A percentile compares a stretch with the other conserved stretches of the same genome.
Conservation (phyloP, 2,888 invertebrate genomes). For the Adelognathus sp. region DNA sequence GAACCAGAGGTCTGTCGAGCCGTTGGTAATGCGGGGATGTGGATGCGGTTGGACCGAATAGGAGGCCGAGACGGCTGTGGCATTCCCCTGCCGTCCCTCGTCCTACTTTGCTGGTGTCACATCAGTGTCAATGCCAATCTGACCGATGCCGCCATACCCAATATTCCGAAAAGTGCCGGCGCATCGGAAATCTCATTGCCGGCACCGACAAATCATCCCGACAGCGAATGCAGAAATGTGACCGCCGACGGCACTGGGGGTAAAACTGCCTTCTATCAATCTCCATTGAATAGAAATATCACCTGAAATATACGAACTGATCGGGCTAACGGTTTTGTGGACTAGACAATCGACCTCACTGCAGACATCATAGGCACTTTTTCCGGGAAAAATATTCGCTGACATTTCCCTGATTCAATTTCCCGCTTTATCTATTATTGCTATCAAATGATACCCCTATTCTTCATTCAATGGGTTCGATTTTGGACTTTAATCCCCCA, state of each 20-base stretch:
- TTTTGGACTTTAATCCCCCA: too few relatives aligned
- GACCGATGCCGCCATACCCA: slow-evolving; percentile 79
- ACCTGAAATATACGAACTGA: background rate
- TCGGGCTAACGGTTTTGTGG: background rate
- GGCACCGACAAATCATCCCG: slow-evolving; percentile 68
- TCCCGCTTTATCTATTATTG: too few relatives aligned
- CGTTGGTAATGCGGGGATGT: slow-evolving; percentile 80
- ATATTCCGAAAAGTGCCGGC: slow-evolving; percentile 73
- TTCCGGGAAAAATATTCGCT: too few relatives aligned
- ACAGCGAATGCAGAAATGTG: slow-evolving; percentile 76
- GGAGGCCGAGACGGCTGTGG: slow-evolving; percentile 78
- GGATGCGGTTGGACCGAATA: slow-evolving; percentile 77
- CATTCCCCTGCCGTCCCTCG: slow-evolving; percentile 72
- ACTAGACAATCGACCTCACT: too few relatives aligned
- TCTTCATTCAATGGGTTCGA: too few relatives aligned
- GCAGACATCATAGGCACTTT: too few relatives aligned
- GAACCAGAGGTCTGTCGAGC: slow-evolving; percentile 30
- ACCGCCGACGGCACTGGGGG: slow-evolving; percentile 73
- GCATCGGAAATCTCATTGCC: slow-evolving; percentile 78
- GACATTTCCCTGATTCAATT: too few relatives aligned
- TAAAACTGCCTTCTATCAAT: slow-evolving; percentile 55
- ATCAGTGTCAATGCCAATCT: slow-evolving; percentile 75
- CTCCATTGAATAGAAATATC: background rate
- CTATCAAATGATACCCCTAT: too few relatives aligned
- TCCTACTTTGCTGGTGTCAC: slow-evolving; percentile 72